phyloP scores from a whole-genome alignment of 2,113 vertebrate genomes.

The Protobothrops flavoviridis region DNA sequence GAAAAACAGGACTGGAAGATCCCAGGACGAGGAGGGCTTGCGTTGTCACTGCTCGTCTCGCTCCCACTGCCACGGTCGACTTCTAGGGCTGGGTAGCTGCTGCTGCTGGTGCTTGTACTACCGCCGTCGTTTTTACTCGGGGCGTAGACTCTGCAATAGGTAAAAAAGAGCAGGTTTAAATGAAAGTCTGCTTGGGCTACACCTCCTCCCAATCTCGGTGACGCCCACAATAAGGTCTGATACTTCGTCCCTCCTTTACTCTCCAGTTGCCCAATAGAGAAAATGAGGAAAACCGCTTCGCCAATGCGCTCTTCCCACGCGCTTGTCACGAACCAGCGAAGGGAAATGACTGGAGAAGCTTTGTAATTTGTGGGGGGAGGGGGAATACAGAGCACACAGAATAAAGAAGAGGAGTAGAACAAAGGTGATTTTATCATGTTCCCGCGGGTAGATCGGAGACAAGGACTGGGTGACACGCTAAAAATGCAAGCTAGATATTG shows the following conservation, averaged over 20 bases:
- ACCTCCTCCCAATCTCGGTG: not conserved
- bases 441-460: not conserved
- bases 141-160: not conserved
- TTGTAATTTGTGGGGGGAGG: not conserved
- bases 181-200: not conserved
- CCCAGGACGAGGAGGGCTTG: not conserved
- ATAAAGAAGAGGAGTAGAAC: not conserved
- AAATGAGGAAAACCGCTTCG: not conserved
- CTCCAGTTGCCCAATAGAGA: not conserved
- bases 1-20: not conserved
- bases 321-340: not conserved
- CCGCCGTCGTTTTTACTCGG: not conserved
- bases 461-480: not conserved
- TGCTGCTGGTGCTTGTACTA: not conserved
- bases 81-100: not conserved
- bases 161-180: not conserved
- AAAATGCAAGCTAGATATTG: not conserved
- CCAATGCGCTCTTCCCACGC: slow-evolving; percentile 29
- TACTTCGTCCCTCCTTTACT: not conserved
- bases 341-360: not conserved
- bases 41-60: not conserved
- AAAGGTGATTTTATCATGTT: too few relatives aligned
- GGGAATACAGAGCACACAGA: not conserved
- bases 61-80: not conserved
- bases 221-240: not conserved